Evolutionary conservation across 2,797 vertebrate genomes (phyloP).

Genomic region (Todus mexicanus): DNA sequence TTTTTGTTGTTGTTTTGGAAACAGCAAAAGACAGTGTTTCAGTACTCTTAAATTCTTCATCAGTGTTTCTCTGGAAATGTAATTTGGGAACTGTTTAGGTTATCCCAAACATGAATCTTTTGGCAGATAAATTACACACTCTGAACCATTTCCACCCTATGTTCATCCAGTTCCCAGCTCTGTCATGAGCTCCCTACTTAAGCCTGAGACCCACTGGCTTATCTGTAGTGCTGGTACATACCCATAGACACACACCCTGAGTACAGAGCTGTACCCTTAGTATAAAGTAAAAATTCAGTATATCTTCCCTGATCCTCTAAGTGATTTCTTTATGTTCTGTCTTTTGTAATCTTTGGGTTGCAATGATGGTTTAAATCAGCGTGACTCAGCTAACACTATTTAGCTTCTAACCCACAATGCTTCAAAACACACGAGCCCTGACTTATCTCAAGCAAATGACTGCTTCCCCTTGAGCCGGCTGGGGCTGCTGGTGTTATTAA

Average conservation of each 20-base stretch:
- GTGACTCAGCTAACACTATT: conserved; percentile 9
- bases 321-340: neutral
- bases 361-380: neutral
- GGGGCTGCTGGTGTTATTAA: conserved; percentile 39
- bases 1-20: neutral
- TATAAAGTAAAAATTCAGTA: neutral
- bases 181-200: neutral
- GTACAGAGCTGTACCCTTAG: neutral
- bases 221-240: neutral
- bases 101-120: neutral
- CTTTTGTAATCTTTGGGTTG: conserved; percentile 2
- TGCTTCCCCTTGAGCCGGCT: neutral
- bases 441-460: conserved; percentile 35
- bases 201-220: neutral
- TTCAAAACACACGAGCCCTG: neutral
- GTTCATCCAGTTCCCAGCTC: neutral
- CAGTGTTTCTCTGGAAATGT: neutral
- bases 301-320: neutral
- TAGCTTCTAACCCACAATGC: conserved; percentile 10
- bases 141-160: neutral
- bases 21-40: neutral
- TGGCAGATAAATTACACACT: neutral
- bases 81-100: neutral
- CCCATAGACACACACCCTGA: neutral
- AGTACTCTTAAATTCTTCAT: neutral